A percentile compares a stretch with the other conserved stretches of the same genome.
These are phyloP conservation scores for Coccyzus lansbergi DNA, from an alignment of 2,797 vertebrate species.

Conservation along the genomic window DNA sequence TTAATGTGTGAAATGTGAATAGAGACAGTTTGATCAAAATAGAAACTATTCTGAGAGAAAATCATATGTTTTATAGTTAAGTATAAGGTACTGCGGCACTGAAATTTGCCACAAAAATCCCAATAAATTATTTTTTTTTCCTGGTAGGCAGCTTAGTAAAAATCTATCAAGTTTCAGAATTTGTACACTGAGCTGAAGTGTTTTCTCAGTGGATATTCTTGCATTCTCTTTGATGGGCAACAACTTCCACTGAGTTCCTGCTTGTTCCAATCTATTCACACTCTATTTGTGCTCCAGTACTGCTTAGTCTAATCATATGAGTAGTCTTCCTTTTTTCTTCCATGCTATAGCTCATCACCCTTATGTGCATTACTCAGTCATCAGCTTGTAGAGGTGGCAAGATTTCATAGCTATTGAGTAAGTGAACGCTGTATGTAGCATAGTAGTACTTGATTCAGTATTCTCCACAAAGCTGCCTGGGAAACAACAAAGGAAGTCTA, in stretches of 20 bases:
- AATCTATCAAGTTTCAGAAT: not conserved
- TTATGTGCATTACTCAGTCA: slow-evolving; percentile 34
- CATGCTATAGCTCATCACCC: not conserved
- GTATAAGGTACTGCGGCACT: not conserved
- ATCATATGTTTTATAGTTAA: not conserved
- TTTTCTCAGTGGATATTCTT: not conserved
- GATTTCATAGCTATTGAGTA: slow-evolving; percentile 9
- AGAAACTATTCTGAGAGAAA: not conserved
- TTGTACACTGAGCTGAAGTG: not conserved
- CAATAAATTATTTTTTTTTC: not conserved
- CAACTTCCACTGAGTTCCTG: not conserved
- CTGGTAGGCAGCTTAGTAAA: not conserved
- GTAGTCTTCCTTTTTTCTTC: slow-evolving; percentile 40
- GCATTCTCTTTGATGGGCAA: not conserved
- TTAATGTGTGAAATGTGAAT: not conserved
- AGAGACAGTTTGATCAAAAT: not conserved
- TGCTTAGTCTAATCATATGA: slow-evolving; percentile 18
- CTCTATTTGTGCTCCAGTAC: slow-evolving; percentile 13
- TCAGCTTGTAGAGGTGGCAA: slow-evolving; percentile 5
- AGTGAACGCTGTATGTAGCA: not conserved
- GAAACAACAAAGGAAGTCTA: not conserved
- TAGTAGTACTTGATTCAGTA: not conserved
- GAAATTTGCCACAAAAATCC: not conserved
- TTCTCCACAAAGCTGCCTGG: not conserved
- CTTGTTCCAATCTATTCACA: slow-evolving; percentile 15